Percentiles rank a stretch among this genome's conserved stretches.
phyloP scores from a whole-genome alignment of 2,797 vertebrate species.

The Phaenicophaeus curvirostris region DNA sequence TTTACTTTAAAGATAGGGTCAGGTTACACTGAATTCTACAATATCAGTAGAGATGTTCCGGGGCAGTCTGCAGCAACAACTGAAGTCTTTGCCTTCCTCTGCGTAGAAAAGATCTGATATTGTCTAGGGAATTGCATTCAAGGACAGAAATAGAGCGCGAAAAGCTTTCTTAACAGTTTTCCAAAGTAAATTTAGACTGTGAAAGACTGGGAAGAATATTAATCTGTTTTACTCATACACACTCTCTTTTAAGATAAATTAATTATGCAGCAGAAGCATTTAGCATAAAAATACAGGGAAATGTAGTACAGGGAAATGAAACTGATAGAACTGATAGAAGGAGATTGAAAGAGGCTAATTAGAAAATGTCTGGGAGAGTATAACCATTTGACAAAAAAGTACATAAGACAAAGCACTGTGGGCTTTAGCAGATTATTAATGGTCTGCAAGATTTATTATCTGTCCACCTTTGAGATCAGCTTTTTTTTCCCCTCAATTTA shows the following conservation, averaged over 20 bases:
- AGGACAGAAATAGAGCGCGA: constrained; percentile 24
- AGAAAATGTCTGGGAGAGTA: constrained; percentile 29
- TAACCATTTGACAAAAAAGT: constrained; percentile 24
- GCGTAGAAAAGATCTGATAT: not conserved
- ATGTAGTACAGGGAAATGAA: constrained; percentile 53
- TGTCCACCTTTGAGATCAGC: not conserved
- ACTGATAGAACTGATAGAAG: constrained; percentile 38
- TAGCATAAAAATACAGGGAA: constrained; percentile 64
- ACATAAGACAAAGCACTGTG: not conserved
- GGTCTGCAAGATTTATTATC: constrained; percentile 11
- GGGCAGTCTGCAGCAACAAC: not conserved
- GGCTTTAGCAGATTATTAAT: constrained; percentile 46
- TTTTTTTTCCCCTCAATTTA: not conserved
- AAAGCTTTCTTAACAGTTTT: constrained; percentile 25
- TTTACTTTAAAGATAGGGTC: not conserved
- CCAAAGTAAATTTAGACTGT: constrained; percentile 14
- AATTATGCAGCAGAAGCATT: constrained; percentile 58
- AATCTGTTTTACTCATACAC: constrained; percentile 45
- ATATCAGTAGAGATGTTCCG: not conserved
- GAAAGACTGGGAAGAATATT: constrained; percentile 50
- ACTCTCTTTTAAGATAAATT: constrained; percentile 50
- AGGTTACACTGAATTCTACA: not conserved
- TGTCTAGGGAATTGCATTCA: not conserved
- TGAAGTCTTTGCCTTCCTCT: not conserved
- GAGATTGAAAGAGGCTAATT: constrained; percentile 56